phyloP scores from a whole-genome alignment of 2,113 vertebrate genomes.

The Pyxicephalus adspersus region DNA sequence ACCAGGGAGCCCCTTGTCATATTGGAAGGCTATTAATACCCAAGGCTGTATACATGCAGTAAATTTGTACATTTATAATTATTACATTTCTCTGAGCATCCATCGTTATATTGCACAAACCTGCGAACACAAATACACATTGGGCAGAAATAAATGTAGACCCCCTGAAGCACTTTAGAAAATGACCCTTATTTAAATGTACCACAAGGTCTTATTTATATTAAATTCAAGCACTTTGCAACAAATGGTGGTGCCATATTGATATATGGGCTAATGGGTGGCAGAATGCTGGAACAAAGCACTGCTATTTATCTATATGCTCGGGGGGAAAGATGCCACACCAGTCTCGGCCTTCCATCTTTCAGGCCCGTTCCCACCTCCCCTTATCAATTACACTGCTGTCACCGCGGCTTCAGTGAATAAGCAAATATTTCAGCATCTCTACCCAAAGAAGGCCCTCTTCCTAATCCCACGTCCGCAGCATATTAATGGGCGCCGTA shows the following conservation, averaged over 20 bases:
- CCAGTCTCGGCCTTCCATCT: conserved; percentile 62
- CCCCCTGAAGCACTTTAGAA: conserved; percentile 67
- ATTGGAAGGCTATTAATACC: too few species aligned
- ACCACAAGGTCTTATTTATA: conserved; percentile 63
- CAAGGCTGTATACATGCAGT: too few species aligned
- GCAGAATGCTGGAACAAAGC: conserved; percentile 73
- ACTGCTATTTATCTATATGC: conserved; percentile 73
- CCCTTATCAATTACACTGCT: conserved; percentile 62
- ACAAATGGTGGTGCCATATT: conserved; percentile 75
- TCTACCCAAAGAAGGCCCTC: conserved; percentile 30
- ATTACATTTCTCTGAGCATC: not conserved
- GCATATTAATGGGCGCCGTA: conserved; percentile 21
- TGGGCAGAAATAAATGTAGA: conserved; percentile 49
- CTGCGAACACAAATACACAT: not conserved
- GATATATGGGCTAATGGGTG: conserved; percentile 70
- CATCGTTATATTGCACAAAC: not conserved
- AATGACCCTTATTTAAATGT: conserved; percentile 73
- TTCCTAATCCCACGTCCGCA: conserved; percentile 38
- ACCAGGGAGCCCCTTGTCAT: too few species aligned
- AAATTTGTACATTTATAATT: not conserved
- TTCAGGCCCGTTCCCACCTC: conserved; percentile 63
- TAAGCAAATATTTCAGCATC: conserved; percentile 65
- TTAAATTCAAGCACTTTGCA: conserved; percentile 71
- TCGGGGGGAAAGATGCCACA: conserved; percentile 66
- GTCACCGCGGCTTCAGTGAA: conserved; percentile 58